Base-by-base conservation (phyloP, 2,888 invertebrate genomes). In the Acleris emargana region DNA sequence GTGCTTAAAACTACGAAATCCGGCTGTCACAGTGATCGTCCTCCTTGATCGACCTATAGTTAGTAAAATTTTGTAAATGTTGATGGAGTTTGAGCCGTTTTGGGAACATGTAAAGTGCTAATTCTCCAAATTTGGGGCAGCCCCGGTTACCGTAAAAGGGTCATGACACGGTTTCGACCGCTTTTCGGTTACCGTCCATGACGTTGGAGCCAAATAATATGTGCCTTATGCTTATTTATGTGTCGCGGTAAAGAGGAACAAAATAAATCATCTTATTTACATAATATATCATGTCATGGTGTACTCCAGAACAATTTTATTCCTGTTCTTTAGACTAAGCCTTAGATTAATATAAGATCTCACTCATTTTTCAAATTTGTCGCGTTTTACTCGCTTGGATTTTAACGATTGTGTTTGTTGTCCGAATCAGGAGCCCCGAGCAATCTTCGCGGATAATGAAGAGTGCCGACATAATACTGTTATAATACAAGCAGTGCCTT, bases 361-460 rank as follows among this genome's bases (percentile, higher is more conserved):
- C 51, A 25, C 25, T 59, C 55, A 67, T 67, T 58, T 58, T 17
- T 49, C 9, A 32, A 53, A 32, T 38, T 38, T 53, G 53, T 53
- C 52, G 52, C 51, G 43, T 51, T 55, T 25, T 25, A 47, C 50
- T 50, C 25, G 43, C 51, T 60, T 22, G 13, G 20, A 42, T 9
- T 58, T 50, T 63, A 69, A 72, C 38, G 58, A 62, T 22, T 61
- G 62, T 60, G 55, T 58, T 64, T 59, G 72, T 78, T 72, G 77
- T 75, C 75, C 58, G 63, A 66, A 72, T 68, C 82, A 89, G 89
- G 88, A 89, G 89, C 70, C 89, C 90, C 18, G 87, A 86, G 70
- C 86, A 83, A 71, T 77, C 81, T 54, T 76, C 88, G 70, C 78
- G 80, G 72, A 72, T 84, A 73, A 75, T 82, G 83, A 86, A 84